Base-by-base conservation (phyloP, 2,797 vertebrate genomes). In the Cryptoprocta ferox region DNA sequence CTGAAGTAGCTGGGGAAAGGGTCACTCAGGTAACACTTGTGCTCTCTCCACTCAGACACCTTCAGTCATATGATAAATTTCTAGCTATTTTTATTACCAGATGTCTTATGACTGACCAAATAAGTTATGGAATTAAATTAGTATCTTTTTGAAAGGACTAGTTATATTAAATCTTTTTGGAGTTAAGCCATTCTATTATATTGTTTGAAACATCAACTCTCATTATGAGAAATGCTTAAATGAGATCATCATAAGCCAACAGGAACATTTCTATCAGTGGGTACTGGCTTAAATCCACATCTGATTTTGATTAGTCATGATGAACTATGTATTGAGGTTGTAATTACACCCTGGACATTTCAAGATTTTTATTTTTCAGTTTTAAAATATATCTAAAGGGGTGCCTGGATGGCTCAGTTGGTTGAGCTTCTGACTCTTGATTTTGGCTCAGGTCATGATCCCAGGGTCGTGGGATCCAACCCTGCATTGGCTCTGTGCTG, bases 141-240 rank as follows among this genome's bases (percentile, higher is more conserved):
- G n/a, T 75, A 45, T 63, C 45, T 75, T 82, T 71, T 94, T 84
- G 75, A 61, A 63, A 84, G 42, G 35, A 42, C 61, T 26, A 61
- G 2, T 92, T 96, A 50, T 59, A 42, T 66, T 70, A 50, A 71
- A 45, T 89, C 26, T 24, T 94, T 94, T 68, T 68, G 13, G 66
- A 39, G 75, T 35, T 70, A 70, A 6, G 42, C 28, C n/a, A 45
- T 32, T 85, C 28, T 15, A 16, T 79, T 70, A 70, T 15, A 70
- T 68, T 90, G 24, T 80, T 48, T 65, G 35, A 86, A 50, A 45
- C 37, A 48, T 80, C 37, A 30, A 30, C 18, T 90, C 3, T 93
- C 26, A 56, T 73, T 86, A 61, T 82, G 82, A 82, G 61, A 96
- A 85, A 76, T 82, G 21, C 50, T 68, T 94, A 82, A 81, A 76